Evolutionary conservation across 53 echinoderm and acorn worm species (phyloP).

Genomic region (Astropecten irregularis): DNA sequence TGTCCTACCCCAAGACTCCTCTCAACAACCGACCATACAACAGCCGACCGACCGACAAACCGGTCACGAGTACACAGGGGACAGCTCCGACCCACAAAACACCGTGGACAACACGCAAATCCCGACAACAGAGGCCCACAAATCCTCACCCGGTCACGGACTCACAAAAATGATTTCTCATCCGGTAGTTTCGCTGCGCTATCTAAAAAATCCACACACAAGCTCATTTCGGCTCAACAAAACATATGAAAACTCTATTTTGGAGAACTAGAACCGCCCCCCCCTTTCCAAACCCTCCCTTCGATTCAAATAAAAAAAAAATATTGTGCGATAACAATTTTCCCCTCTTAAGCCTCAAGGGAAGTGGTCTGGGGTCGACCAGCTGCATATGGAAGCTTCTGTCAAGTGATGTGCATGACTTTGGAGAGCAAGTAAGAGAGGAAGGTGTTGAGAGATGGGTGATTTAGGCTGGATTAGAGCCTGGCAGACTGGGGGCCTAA

Average conservation of each 20-base stretch:
- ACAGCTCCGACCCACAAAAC: no score
- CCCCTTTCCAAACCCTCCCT: no score
- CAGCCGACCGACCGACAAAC: no score
- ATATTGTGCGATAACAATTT: conserved; percentile 25
- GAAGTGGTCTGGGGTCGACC: conserved; percentile 24
- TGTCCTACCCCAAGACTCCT: no score
- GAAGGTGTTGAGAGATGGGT: conserved; percentile 48
- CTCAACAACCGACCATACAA: no score
- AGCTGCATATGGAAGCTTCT: conserved; percentile 25
- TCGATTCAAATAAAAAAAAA: background rate
- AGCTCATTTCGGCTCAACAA: background rate
- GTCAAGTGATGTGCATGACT: conserved; percentile 51
- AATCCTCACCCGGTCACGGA: no score
- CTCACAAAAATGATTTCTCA: no score
- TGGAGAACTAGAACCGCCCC: background rate
- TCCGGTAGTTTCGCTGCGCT: no score
- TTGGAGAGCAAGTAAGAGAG: no score
- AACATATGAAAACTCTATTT: background rate
- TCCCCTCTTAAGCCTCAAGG: conserved; percentile 10
- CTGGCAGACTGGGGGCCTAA: conserved; percentile 19
- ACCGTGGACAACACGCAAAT: no score
- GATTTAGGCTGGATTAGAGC: conserved; percentile 29
- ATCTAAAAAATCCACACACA: conserved; percentile 1
- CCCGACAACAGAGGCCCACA: no score
- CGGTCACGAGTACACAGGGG: no score